Evolutionary conservation across 2,888 invertebrate species (phyloP).

Genomic region (Cerastis leucographa): DNA sequence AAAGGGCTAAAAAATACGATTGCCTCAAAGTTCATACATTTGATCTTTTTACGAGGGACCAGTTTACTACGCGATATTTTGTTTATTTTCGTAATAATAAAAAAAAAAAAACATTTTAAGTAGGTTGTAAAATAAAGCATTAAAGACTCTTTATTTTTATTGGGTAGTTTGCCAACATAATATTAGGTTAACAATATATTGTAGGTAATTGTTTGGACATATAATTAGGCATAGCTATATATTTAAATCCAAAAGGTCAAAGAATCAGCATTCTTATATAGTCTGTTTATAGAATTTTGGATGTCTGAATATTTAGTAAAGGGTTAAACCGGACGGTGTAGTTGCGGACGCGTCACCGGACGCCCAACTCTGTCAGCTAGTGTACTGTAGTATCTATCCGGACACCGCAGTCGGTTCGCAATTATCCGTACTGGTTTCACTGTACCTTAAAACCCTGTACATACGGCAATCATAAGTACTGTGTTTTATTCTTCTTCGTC

Average conservation of each 20-base stretch:
- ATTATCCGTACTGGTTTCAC: neutral
- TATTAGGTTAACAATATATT: neutral
- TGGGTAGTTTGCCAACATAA: neutral
- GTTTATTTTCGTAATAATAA: slow-evolving; percentile 12
- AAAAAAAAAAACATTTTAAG: slow-evolving; percentile 7
- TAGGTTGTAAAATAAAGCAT: slow-evolving; percentile 1
- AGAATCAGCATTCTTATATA: neutral
- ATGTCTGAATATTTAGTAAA: neutral
- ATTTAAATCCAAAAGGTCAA: neutral
- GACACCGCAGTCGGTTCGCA: neutral
- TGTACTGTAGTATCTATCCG: neutral
- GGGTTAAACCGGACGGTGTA: neutral
- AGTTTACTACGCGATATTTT: slow-evolving; percentile 26
- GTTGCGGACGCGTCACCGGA: neutral
- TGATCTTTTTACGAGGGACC: slow-evolving; percentile 16
- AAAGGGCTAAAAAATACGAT: neutral
- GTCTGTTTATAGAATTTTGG: neutral
- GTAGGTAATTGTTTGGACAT: neutral
- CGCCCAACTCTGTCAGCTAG: neutral
- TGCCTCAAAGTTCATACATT: neutral
- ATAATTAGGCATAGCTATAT: neutral
- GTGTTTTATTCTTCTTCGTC: no score
- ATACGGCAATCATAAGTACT: neutral
- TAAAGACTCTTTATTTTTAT: slow-evolving; percentile 8
- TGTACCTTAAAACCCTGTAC: no score